phyloP scores from a whole-genome alignment of 2,797 vertebrate genomes.

The Danio tinwini region DNA sequence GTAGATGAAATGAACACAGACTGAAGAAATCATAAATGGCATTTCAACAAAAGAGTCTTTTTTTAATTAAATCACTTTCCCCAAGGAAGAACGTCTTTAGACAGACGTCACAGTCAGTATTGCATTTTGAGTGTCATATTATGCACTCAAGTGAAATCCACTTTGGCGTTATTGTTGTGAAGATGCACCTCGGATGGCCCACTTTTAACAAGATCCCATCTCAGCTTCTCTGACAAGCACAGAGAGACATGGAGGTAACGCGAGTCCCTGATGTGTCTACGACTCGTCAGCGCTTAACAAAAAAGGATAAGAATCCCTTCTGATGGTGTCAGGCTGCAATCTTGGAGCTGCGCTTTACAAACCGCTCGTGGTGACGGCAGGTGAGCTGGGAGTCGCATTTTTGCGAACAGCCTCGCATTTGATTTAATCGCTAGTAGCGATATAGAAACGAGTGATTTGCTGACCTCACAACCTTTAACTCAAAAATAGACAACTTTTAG shows the following conservation, averaged over 20 bases:
- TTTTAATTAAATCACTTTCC: slow-evolving; percentile 40
- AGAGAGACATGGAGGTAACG: slow-evolving; percentile 32
- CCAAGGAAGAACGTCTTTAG: slow-evolving; percentile 6
- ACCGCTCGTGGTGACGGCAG: not conserved
- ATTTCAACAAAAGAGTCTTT: too few relatives aligned
- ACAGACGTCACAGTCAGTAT: slow-evolving; percentile 5
- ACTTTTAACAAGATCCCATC: slow-evolving; percentile 50
- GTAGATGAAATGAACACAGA: not conserved
- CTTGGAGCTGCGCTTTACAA: slow-evolving; percentile 33
- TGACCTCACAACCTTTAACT: slow-evolving; percentile 37
- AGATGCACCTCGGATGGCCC: slow-evolving; percentile 45
- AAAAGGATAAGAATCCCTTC: slow-evolving; percentile 16
- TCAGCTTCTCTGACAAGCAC: slow-evolving; percentile 39
- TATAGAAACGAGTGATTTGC: not conserved
- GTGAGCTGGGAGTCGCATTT: slow-evolving; percentile 1
- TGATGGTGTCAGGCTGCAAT: slow-evolving; percentile 45
- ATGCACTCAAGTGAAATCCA: slow-evolving; percentile 60
- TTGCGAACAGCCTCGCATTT: not conserved
- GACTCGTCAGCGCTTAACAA: slow-evolving; percentile 26
- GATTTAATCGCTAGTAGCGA: slow-evolving; percentile 35
- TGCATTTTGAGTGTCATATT: slow-evolving; percentile 30
- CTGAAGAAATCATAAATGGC: not conserved
- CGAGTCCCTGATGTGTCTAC: slow-evolving; percentile 42
- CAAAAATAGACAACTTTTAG: slow-evolving; percentile 17
- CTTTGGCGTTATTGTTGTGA: slow-evolving; percentile 52